Percentiles rank a stretch among this genome's conserved stretches.
Evolutionary conservation across 2,113 vertebrate genomes (phyloP).

Genomic region (Mormyrus iriodes): DNA sequence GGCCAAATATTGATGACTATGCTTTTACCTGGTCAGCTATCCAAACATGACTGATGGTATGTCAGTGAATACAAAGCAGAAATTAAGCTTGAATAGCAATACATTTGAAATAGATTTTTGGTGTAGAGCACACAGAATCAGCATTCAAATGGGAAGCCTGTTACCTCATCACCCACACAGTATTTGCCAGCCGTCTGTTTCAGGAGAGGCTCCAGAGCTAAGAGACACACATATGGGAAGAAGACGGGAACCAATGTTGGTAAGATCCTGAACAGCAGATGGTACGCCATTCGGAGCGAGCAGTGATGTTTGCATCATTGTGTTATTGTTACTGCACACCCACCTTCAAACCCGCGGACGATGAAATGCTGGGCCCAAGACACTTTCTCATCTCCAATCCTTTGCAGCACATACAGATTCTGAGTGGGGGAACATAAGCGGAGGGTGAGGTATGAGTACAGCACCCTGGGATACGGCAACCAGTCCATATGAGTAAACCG

Average conservation of each 20-base stretch:
- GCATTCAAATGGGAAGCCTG: not conserved
- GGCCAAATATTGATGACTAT: no score
- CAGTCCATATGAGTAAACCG: not conserved
- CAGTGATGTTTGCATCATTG: not conserved
- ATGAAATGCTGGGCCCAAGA: slow-evolving; percentile 84
- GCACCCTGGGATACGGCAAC: not conserved
- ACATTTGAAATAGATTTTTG: not conserved
- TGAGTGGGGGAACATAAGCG: slow-evolving; percentile 41
- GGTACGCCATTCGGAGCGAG: not conserved
- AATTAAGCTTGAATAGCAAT: not conserved
- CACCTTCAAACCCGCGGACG: slow-evolving; percentile 75
- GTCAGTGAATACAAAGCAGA: not conserved
- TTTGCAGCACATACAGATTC: slow-evolving; percentile 76
- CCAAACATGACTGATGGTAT: not conserved
- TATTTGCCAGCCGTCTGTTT: slow-evolving; percentile 74
- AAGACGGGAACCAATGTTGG: not conserved
- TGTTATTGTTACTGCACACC: slow-evolving; percentile 16
- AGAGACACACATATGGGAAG: not conserved
- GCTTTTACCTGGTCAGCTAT: not conserved
- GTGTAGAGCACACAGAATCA: not conserved
- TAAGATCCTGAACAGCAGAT: not conserved
- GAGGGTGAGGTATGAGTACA: not conserved
- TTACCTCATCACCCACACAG: slow-evolving; percentile 87
- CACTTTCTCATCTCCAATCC: slow-evolving; percentile 69
- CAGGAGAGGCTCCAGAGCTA: slow-evolving; percentile 82